Evolutionary conservation across 2,797 vertebrate species (phyloP).

Genomic region (Setipinna tenuifilis): DNA sequence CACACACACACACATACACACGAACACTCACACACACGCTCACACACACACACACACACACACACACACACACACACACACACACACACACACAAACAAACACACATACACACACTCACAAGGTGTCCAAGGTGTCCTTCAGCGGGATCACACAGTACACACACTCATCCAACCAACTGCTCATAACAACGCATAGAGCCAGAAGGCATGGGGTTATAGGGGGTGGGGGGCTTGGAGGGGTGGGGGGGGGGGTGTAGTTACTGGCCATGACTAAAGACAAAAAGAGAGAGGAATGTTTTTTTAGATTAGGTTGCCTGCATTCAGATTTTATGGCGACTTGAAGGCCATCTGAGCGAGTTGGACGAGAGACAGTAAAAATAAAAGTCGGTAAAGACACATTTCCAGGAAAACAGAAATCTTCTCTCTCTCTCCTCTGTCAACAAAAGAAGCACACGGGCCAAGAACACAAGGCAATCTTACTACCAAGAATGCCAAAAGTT

Average conservation of each 20-base stretch:
- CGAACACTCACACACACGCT: too few relatives aligned
- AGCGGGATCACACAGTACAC: background rate
- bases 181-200: background rate
- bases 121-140: background rate
- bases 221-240: background rate
- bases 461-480: background rate
- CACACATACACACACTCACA: too few relatives aligned
- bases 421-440: background rate
- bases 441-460: background rate
- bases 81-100: too few relatives aligned
- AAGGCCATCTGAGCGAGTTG: background rate
- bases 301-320: background rate
- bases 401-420: background rate
- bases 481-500: background rate
- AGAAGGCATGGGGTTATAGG: background rate
- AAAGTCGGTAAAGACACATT: background rate
- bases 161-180: background rate
- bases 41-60: too few relatives aligned
- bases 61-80: too few relatives aligned
- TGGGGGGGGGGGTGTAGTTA: background rate
- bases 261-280: slow-evolving; percentile 3
- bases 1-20: too few relatives aligned
- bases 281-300: background rate
- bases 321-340: background rate
- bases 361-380: background rate